Percentiles rank a stretch among this genome's conserved stretches.
phyloP scores from a whole-genome alignment of 2,888 invertebrate genomes.

The Notocelia uddmanniana region DNA sequence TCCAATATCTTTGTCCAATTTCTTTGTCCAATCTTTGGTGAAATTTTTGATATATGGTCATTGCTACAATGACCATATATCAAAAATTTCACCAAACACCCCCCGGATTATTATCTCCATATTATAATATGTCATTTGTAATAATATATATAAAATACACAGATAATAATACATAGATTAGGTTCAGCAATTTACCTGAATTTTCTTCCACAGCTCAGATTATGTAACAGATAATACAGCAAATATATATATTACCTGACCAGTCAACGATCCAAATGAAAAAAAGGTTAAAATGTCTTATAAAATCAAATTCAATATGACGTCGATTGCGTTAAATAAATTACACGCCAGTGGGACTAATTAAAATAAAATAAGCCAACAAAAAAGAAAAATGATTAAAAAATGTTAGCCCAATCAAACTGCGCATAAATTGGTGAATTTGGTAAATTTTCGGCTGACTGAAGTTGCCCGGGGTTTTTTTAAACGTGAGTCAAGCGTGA shows the following conservation, averaged over 20 bases:
- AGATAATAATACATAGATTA: too few species aligned
- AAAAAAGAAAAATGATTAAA: conserved; percentile 70
- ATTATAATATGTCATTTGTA: too few species aligned
- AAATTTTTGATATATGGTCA: too few species aligned
- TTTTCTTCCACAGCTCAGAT: too few species aligned
- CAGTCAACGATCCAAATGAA: neutral
- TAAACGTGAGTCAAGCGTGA: conserved; percentile 14
- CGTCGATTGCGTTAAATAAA: conserved; percentile 24
- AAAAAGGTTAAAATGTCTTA: neutral
- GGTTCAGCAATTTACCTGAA: too few species aligned
- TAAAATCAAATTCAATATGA: conserved; percentile 22
- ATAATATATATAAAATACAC: too few species aligned
- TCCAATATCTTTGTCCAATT: too few species aligned
- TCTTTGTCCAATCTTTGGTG: too few species aligned
- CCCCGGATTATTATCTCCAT: too few species aligned
- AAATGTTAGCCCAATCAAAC: conserved; percentile 71
- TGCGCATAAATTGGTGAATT: conserved; percentile 67
- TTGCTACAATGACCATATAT: too few species aligned
- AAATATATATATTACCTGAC: neutral
- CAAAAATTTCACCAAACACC: too few species aligned
- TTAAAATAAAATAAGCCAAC: conserved; percentile 42
- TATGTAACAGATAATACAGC: too few species aligned
- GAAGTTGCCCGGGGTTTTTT: conserved; percentile 58
- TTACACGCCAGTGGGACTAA: conserved; percentile 25
- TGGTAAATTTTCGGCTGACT: conserved; percentile 72